Conservation (phyloP, 2,797 vertebrate species). For the Aeoliscus strigatus region DNA sequence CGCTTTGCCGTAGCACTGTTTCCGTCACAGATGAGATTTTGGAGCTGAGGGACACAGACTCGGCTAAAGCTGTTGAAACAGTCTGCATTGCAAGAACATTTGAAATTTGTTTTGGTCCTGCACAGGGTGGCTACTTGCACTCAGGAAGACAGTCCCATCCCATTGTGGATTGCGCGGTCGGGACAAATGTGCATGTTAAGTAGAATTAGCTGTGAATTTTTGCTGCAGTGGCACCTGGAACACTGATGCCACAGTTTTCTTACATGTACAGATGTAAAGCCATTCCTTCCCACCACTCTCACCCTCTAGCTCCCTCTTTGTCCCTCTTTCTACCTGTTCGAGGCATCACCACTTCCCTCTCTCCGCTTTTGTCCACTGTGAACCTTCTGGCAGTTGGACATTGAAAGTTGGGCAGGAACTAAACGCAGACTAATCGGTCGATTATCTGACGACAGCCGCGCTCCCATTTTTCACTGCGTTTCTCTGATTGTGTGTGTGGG, state of each 20-base stretch:
- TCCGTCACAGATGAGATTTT: slow-evolving; percentile 24
- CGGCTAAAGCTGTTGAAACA: slow-evolving; percentile 42
- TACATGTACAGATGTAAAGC: slow-evolving; percentile 54
- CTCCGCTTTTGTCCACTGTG: slow-evolving; percentile 27
- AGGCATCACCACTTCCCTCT: slow-evolving; percentile 24
- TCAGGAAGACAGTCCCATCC: slow-evolving; percentile 16
- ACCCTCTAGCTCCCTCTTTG: slow-evolving; percentile 33
- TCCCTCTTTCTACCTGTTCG: slow-evolving; percentile 20
- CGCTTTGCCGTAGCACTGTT: no score
- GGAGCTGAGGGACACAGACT: slow-evolving; percentile 43
- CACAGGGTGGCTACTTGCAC: slow-evolving; percentile 21
- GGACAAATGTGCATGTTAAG: slow-evolving; percentile 16
- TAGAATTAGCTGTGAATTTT: slow-evolving; percentile 31
- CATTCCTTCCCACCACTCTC: slow-evolving; percentile 24
- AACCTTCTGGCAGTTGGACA: slow-evolving; percentile 44
- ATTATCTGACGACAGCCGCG: slow-evolving; percentile 27
- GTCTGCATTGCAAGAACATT: slow-evolving; percentile 22
- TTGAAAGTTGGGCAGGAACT: slow-evolving; percentile 41
- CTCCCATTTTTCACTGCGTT: no score
- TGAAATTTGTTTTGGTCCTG: slow-evolving; percentile 6
- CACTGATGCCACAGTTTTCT: slow-evolving; percentile 39
- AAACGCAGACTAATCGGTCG: slow-evolving; percentile 31
- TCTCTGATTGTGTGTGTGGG: no score
- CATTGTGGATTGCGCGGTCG: slow-evolving; percentile 16
- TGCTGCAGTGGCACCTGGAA: slow-evolving; percentile 49